Percentiles rank a stretch among this genome's conserved stretches.
phyloP scores from a whole-genome alignment of 1,140 invertebrate genomes.

The Contarinia nasturtii region DNA sequence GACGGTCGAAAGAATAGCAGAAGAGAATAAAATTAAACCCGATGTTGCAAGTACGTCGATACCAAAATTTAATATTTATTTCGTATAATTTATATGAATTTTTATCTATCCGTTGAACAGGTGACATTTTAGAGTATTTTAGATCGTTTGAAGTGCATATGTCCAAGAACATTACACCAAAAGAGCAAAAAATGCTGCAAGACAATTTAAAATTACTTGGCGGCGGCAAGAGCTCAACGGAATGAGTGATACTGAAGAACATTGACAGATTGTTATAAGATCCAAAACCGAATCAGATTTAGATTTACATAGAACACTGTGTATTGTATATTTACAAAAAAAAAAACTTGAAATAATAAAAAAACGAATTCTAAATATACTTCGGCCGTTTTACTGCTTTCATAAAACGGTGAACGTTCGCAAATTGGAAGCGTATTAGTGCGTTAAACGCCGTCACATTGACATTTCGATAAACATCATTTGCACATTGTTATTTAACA shows the following conservation, averaged over 20 bases:
- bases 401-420: too few relatives aligned
- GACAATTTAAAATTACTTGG: background rate
- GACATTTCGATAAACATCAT: too few relatives aligned
- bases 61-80: background rate
- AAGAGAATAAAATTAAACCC: conserved; percentile 42
- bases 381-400: background rate
- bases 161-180: conserved; percentile 13
- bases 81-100: background rate
- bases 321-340: background rate
- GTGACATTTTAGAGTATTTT: conserved; percentile 31
- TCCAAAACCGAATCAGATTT: background rate
- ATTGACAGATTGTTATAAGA: background rate
- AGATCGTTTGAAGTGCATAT: conserved; percentile 29
- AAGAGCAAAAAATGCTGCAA: background rate
- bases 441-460: too few relatives aligned
- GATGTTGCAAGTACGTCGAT: conserved; percentile 29
- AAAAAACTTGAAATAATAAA: too few relatives aligned
- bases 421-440: too few relatives aligned
- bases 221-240: background rate
- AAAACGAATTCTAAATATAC: too few relatives aligned
- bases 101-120: conserved; percentile 11
- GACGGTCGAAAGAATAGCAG: conserved; percentile 35
- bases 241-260: background rate
- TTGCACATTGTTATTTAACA: too few relatives aligned
- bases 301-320: background rate